These are phyloP conservation scores for Fringilla coelebs DNA, from an alignment of 2,797 vertebrate genomes.

Conservation along the genomic window DNA sequence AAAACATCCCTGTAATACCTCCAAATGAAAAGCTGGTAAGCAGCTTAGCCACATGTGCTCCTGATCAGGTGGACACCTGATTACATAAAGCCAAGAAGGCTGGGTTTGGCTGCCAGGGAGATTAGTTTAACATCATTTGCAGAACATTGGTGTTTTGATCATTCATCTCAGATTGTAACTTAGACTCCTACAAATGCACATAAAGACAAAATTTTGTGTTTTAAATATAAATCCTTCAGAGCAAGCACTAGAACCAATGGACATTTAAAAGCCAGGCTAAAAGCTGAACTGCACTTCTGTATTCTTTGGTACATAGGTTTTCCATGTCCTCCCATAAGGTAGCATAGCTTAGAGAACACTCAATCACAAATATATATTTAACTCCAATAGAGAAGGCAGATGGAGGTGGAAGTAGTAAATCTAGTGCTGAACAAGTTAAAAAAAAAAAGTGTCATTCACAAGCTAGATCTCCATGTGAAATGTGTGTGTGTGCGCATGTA, in stretches of 20 bases:
- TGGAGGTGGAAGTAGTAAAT: background rate
- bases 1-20: background rate
- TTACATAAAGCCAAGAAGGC: background rate
- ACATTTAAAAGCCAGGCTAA: background rate
- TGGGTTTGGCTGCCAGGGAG: background rate
- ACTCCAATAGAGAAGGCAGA: background rate
- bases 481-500: too few species aligned
- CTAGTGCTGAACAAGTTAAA: background rate
- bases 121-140: background rate
- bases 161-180: background rate
- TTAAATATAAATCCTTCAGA: background rate
- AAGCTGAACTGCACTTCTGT: background rate
- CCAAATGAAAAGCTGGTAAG: background rate
- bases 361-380: background rate
- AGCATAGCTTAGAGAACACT: background rate
- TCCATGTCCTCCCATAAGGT: accelerated
- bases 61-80: background rate
- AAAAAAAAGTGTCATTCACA: background rate
- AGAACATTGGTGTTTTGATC: background rate
- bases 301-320: background rate
- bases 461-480: background rate
- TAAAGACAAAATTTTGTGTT: background rate
- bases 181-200: background rate
- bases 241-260: accelerated
- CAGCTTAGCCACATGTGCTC: background rate